Conservation (phyloP, 2,888 invertebrate genomes). For the Crocallis elinguaria region DNA sequence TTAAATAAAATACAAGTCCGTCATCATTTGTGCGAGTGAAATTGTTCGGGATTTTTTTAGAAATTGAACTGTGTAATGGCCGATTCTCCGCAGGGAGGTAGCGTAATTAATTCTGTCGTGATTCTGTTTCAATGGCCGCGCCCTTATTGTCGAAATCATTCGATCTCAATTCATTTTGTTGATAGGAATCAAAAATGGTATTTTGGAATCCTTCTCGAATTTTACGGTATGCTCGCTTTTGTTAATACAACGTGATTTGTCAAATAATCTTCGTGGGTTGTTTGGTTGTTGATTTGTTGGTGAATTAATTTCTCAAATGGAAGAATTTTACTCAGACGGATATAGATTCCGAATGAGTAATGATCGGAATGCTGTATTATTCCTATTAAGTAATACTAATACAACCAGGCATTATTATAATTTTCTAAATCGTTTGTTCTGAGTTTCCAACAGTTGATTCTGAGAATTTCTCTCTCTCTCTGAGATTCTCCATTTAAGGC, state of each 20-base stretch:
- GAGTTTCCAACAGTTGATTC: too few relatives aligned
- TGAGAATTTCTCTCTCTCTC: too few relatives aligned
- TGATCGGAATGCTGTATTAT: neutral
- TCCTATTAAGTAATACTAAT: neutral
- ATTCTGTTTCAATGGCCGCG: slow-evolving; percentile 44
- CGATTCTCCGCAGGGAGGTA: slow-evolving; percentile 41
- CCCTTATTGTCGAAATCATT: slow-evolving; percentile 47
- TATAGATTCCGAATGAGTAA: neutral
- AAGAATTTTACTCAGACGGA: neutral
- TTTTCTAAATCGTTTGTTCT: too few relatives aligned
- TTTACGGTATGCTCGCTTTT: slow-evolving; percentile 10
- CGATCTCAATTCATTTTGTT: slow-evolving; percentile 36
- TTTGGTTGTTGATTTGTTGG: slow-evolving; percentile 5
- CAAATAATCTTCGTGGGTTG: slow-evolving; percentile 11
- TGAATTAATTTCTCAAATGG: neutral
- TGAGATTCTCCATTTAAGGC: too few relatives aligned
- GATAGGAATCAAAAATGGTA: slow-evolving; percentile 31
- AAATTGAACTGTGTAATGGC: slow-evolving; percentile 52
- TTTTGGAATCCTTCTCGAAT: slow-evolving; percentile 18
- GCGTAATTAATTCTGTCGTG: slow-evolving; percentile 55
- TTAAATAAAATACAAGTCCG: slow-evolving; percentile 66
- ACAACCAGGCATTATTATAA: too few relatives aligned
- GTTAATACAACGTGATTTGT: slow-evolving; percentile 17
- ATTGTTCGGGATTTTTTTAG: slow-evolving; percentile 39
- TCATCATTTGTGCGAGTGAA: slow-evolving; percentile 54